These are phyloP conservation scores for Scalopus aquaticus DNA, from an alignment of 2,113 vertebrate genomes.

Conservation along the genomic window DNA sequence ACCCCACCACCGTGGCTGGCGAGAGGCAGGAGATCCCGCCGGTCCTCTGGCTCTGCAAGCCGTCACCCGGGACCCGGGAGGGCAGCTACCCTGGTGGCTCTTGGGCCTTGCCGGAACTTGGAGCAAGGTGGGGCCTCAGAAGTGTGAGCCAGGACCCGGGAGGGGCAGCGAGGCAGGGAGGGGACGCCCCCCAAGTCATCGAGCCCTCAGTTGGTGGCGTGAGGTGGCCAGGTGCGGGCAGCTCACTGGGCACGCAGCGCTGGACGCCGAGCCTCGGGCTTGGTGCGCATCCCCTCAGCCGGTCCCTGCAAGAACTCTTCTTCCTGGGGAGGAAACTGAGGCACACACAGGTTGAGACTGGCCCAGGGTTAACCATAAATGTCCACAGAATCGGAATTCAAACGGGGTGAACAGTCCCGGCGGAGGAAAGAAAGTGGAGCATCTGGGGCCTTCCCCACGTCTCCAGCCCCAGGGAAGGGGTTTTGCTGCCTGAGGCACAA, in stretches of 20 bases:
- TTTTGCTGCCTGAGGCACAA: rapidly evolving
- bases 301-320: not conserved
- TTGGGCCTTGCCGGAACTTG: not conserved
- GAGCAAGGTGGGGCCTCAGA: not conserved
- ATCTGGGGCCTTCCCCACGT: rapidly evolving
- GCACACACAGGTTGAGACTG: not conserved
- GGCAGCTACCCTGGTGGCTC: not conserved
- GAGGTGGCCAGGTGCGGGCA: too few species aligned
- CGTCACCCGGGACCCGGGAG: not conserved
- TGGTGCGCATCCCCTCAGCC: not conserved
- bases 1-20: rapidly evolving
- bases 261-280: not conserved
- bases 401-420: not conserved
- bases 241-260: not conserved
- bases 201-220: too few species aligned
- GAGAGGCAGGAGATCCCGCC: not conserved
- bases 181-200: too few species aligned
- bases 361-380: not conserved
- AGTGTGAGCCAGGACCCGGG: too few species aligned
- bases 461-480: not conserved
- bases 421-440: not conserved
- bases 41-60: too few species aligned
- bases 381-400: not conserved
- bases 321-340: conserved; percentile 39
- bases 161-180: too few species aligned